phyloP scores from a whole-genome alignment of 2,113 vertebrate genomes.

The Notothenia rossii region DNA sequence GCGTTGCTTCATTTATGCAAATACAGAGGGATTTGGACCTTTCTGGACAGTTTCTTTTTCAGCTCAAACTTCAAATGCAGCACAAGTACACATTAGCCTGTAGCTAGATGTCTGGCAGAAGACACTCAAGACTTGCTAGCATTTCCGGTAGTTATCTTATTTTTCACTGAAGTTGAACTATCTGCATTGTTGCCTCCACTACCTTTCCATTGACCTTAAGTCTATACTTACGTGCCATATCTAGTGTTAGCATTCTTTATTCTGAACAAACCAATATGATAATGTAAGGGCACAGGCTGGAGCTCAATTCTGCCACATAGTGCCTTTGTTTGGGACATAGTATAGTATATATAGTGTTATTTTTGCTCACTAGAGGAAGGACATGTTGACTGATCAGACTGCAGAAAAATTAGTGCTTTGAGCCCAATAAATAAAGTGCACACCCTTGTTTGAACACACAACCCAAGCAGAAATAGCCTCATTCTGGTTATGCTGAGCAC shows the following conservation, averaged over 20 bases:
- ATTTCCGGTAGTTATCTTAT: neutral
- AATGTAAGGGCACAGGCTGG: neutral
- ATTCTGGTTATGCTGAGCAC: constrained; percentile 45
- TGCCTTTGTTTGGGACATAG: neutral
- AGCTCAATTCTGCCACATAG: constrained; percentile 8
- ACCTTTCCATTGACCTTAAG: neutral
- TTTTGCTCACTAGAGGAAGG: neutral
- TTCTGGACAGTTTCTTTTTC: neutral
- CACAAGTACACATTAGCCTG: neutral
- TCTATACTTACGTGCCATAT: neutral
- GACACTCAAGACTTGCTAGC: neutral
- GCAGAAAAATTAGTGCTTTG: constrained; percentile 45
- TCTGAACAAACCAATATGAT: neutral
- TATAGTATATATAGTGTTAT: neutral
- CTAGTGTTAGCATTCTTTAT: neutral
- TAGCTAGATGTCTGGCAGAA: neutral
- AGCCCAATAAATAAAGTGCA: constrained; percentile 47
- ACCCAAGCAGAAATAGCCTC: constrained; percentile 23
- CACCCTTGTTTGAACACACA: constrained; percentile 36
- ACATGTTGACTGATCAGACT: constrained; percentile 36
- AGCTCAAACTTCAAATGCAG: constrained; percentile 8
- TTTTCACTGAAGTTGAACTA: neutral
- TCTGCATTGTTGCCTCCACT: neutral
- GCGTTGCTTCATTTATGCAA: neutral
- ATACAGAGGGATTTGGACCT: constrained; percentile 5